Evolutionary conservation across 1,140 invertebrate genomes (phyloP).

Genomic region (Zaprionus vittiger): DNA sequence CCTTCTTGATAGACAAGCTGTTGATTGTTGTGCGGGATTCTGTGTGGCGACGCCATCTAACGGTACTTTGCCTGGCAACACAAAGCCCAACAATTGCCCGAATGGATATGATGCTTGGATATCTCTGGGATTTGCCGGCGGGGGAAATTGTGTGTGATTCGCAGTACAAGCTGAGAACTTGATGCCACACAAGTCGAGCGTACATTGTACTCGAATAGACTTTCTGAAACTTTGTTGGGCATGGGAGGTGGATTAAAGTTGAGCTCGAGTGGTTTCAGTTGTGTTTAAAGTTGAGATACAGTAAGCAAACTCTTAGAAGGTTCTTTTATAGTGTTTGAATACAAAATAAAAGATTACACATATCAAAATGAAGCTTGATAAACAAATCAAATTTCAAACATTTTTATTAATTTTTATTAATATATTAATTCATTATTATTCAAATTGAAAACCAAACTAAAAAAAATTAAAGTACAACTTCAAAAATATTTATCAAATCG

Average conservation of each 20-base stretch:
- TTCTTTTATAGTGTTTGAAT: too few relatives aligned
- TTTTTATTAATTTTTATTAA: too few relatives aligned
- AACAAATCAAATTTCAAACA: not conserved
- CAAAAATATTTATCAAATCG: not conserved
- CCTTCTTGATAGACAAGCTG: conserved; percentile 46
- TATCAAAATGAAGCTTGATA: not conserved
- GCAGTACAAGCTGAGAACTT: conserved; percentile 9
- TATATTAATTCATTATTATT: too few relatives aligned
- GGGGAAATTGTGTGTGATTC: conserved; percentile 15
- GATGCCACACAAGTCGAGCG: not conserved
- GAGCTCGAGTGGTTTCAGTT: not conserved
- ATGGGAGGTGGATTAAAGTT: not conserved
- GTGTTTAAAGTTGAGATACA: not conserved
- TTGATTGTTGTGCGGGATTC: conserved; percentile 57
- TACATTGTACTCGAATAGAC: not conserved
- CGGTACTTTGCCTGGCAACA: conserved; percentile 16
- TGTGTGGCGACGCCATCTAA: conserved; percentile 12
- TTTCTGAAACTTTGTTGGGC: not conserved
- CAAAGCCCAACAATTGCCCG: conserved; percentile 21
- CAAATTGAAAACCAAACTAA: too few relatives aligned
- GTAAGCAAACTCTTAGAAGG: not conserved
- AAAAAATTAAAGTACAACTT: not conserved
- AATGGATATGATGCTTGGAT: conserved; percentile 5
- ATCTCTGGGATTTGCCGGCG: conserved; percentile 10
- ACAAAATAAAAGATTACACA: not conserved